Evolutionary conservation across 2,888 invertebrate species (phyloP).

Genomic region (Dryadula phaetusa): DNA sequence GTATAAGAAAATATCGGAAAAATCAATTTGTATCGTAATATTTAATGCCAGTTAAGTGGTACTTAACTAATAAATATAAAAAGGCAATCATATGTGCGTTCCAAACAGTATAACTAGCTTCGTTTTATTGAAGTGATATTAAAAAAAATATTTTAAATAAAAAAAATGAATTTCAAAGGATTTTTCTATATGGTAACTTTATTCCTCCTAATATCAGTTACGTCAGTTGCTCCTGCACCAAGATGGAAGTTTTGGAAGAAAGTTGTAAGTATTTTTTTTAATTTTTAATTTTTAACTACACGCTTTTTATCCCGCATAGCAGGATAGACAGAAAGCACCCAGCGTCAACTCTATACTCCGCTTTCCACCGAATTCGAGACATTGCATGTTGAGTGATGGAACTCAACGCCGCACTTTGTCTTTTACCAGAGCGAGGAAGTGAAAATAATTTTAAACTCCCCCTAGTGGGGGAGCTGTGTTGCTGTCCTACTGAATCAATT

Average conservation of each 20-base stretch:
- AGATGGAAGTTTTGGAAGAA: constrained; percentile 47
- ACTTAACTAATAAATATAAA: constrained; percentile 3
- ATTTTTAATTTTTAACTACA: not conserved
- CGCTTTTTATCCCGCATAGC: too few species aligned
- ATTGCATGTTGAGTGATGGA: too few species aligned
- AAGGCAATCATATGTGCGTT: not conserved
- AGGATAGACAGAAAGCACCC: too few species aligned
- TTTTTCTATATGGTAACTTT: constrained; percentile 32
- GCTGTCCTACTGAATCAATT: too few species aligned
- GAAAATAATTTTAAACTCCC: too few species aligned
- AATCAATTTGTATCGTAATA: not conserved
- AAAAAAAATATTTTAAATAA: constrained; percentile 18
- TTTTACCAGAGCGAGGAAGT: too few species aligned
- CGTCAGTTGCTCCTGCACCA: constrained; percentile 31
- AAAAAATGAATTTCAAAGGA: constrained; percentile 43
- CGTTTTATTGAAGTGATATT: not conserved
- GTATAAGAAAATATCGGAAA: too few species aligned
- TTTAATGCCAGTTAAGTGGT: not conserved
- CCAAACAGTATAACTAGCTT: not conserved
- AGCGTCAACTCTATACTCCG: too few species aligned
- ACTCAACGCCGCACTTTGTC: too few species aligned
- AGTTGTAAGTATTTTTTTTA: constrained; percentile 41
- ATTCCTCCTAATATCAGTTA: constrained; percentile 32
- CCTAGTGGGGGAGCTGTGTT: too few species aligned
- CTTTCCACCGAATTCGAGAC: too few species aligned